These are phyloP conservation scores for Tortrix viridana DNA, from an alignment of 2,888 invertebrate species.

Conservation along the genomic window DNA sequence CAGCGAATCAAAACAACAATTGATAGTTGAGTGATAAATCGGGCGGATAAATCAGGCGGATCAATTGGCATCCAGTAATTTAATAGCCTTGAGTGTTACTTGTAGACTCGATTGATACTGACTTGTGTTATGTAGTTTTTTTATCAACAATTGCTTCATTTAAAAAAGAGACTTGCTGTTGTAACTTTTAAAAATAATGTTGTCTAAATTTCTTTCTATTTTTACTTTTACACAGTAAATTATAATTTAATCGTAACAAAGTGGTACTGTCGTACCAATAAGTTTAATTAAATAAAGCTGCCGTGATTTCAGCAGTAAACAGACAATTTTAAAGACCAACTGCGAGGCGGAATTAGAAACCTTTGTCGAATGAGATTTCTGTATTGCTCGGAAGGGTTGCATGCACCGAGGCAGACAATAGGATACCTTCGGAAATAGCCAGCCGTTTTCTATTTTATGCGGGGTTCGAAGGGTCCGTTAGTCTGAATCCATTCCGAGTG, in stretches of 20 bases:
- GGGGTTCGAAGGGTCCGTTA: slow-evolving; percentile 74
- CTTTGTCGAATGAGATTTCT: slow-evolving; percentile 65
- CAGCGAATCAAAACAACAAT: slow-evolving; percentile 21
- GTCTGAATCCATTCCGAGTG: slow-evolving; percentile 75
- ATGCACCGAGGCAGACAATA: slow-evolving; percentile 74
- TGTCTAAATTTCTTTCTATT: background rate
- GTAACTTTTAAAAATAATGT: background rate
- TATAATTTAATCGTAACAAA: too few species aligned
- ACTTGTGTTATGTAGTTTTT: too few species aligned
- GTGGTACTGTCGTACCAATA: background rate
- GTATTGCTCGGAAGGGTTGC: slow-evolving; percentile 69
- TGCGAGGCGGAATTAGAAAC: slow-evolving; percentile 38
- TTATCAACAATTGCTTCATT: too few species aligned
- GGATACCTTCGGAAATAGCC: slow-evolving; percentile 69
- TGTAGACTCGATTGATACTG: background rate
- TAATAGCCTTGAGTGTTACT: background rate
- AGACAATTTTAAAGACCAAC: slow-evolving; percentile 33
- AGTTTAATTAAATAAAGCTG: slow-evolving; percentile 12
- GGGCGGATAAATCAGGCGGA: background rate
- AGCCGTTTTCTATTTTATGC: slow-evolving; percentile 73
- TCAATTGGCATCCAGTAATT: background rate
- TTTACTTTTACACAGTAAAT: too few species aligned
- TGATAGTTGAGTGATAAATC: background rate
- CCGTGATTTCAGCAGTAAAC: slow-evolving; percentile 23
- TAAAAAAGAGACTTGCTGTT: too few species aligned